Evolutionary conservation across 1,140 invertebrate genomes (phyloP), one percentile per base, ranked within the genome.

Genomic region (Drosophila equinoxialis): DNA sequence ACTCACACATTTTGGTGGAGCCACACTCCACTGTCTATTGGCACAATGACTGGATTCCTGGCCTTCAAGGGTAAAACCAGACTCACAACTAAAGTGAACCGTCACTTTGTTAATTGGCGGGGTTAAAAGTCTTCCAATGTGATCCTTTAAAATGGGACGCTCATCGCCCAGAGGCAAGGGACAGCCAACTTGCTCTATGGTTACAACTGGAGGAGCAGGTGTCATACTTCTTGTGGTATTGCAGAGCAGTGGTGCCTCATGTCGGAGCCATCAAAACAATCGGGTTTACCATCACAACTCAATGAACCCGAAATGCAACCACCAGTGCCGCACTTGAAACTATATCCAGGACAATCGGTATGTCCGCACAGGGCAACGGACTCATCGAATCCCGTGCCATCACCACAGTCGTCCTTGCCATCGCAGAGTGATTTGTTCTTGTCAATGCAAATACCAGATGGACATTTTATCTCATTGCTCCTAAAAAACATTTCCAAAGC

Each of bases 231-330:
- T 14, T 14, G 84, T 89, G n/a, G 85, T 79, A 54, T 79, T 86
- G 66, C 90, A 87, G 1, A 90, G 59, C 39, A 68, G 23, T 5
- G 82, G 65, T 0, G 81, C 42, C 71, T 91, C 90, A n/a, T n/a
- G 89, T 97, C 97, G 3, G 95, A 95, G 10, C 94, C 93, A 77
- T 96, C 95, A 0, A 92, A 68, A 84, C 96, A 97, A 63, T 97
- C 94, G 39, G 86, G 85, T 2, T 91, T 77, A 0, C 93, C 93
- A 87, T 97, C 93, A 76, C 95, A 95, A 17, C 86, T 91, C 1
- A 84, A 74, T 58, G 94, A 91, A 6, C 93, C 92, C 17, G 93
- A 87, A 6, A 96, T 93, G 70, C 95, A 96, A 10, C 93, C 93
- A 10, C 95, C 95, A 61, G 94, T 95, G 11, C 92, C 85, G 71